Percentiles rank a stretch among this genome's conserved stretches.
These are phyloP conservation scores for Philereme transversata DNA, from an alignment of 2,888 invertebrate species.

Conservation along the genomic window DNA sequence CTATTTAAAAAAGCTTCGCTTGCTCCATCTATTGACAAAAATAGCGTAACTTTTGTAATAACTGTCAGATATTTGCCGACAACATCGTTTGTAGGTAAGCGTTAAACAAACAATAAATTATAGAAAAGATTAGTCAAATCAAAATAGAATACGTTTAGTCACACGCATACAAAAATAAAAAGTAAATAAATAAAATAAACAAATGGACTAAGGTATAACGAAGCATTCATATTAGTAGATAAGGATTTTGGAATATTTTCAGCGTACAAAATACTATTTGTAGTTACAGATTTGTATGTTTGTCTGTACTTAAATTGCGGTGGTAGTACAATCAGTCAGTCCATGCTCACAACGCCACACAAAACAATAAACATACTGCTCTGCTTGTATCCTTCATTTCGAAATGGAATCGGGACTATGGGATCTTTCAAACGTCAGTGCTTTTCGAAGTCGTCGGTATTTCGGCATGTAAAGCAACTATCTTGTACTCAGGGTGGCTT, in stretches of 20 bases:
- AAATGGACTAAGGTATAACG: neutral
- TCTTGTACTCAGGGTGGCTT: constrained; percentile 75
- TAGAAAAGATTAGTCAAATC: neutral
- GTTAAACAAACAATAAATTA: neutral
- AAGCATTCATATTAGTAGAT: neutral
- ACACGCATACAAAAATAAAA: neutral
- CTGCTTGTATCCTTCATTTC: constrained; percentile 48
- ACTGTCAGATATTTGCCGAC: neutral
- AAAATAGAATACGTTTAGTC: neutral
- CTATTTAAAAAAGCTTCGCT: constrained; percentile 2
- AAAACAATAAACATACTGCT: constrained; percentile 74
- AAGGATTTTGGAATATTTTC: no score
- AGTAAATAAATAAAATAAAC: constrained; percentile 13
- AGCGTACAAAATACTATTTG: no score
- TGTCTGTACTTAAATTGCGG: neutral
- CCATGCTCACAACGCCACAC: constrained; percentile 47
- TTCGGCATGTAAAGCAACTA: constrained; percentile 66
- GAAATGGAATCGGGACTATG: constrained; percentile 50
- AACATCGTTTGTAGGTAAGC: neutral
- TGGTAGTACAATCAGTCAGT: constrained; percentile 1
- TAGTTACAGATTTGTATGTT: neutral
- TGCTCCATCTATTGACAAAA: neutral
- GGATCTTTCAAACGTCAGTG: constrained; percentile 72
- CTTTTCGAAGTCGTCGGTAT: constrained; percentile 67
- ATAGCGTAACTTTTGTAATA: neutral